Conservation (phyloP, 2,888 invertebrate species). For the Helobdella robusta region DNA sequence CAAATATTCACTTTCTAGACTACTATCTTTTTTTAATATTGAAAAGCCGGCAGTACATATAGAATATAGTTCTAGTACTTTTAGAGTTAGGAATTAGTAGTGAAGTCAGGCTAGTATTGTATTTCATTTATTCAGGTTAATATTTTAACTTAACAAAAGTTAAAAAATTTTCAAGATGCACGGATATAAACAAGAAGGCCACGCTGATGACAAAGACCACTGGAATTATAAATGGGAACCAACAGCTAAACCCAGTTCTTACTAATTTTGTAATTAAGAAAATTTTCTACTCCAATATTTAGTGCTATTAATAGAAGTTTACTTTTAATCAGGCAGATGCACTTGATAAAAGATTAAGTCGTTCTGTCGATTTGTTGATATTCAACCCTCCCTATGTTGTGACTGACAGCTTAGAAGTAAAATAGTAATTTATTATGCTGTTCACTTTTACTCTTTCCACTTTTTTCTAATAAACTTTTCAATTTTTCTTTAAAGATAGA, state of each 20-base stretch:
- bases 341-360: constrained; percentile 27
- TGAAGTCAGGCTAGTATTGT: too few relatives aligned
- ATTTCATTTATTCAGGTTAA: not conserved
- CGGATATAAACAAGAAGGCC: constrained; percentile 76
- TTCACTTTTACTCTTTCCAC: constrained; percentile 10
- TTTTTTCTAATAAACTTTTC: not conserved
- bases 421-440: constrained; percentile 35
- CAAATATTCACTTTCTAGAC: not conserved
- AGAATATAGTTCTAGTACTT: too few relatives aligned
- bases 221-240: constrained; percentile 59
- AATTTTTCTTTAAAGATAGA: constrained; percentile 38
- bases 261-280: constrained; percentile 46
- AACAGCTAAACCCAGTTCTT: constrained; percentile 47
- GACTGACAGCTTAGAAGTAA: constrained; percentile 67
- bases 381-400: constrained; percentile 98
- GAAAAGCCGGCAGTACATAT: too few relatives aligned
- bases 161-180: constrained; percentile 40
- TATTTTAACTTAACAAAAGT: not conserved
- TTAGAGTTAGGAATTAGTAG: too few relatives aligned
- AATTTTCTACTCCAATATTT: too few relatives aligned
- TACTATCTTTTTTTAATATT: constrained; percentile 1
- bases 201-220: constrained; percentile 65
- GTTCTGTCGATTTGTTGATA: constrained; percentile 70
- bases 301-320: too few relatives aligned
- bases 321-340: too few relatives aligned